Conservation (phyloP, 1,140 invertebrate species). For the Drosophila sproati region DNA sequence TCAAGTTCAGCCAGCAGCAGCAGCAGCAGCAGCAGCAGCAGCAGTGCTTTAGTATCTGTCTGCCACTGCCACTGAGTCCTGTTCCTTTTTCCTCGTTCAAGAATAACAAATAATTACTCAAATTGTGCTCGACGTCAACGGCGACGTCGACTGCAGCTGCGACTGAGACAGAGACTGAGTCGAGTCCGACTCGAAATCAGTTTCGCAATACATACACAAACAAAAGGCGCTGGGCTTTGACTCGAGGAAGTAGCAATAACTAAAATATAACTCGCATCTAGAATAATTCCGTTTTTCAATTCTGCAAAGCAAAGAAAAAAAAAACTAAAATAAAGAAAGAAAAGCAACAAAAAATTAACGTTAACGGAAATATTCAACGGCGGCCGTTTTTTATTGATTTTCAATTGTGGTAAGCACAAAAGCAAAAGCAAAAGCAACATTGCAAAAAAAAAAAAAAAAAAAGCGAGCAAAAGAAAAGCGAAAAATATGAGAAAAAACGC, state of each 20-base stretch:
- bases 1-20: conserved; percentile 36
- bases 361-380: conserved; percentile 21
- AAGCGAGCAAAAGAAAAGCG: conserved; percentile 21
- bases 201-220: conserved; percentile 85
- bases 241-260: conserved; percentile 67
- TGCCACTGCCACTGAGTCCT: conserved; percentile 30
- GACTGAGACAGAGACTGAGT: conserved; percentile 30
- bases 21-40: neutral
- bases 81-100: conserved; percentile 38
- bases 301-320: conserved; percentile 47
- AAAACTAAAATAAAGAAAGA: conserved; percentile 16
- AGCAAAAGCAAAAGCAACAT: conserved; percentile 21
- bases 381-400: conserved; percentile 76
- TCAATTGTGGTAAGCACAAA: conserved; percentile 71
- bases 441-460: conserved; percentile 34
- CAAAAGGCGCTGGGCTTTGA: conserved; percentile 79
- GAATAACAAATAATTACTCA: conserved; percentile 82
- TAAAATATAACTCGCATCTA: conserved; percentile 38
- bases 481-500: conserved; percentile 27
- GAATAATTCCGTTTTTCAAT: neutral
- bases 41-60: conserved; percentile 63
- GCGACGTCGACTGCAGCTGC: conserved; percentile 14
- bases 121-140: conserved; percentile 41
- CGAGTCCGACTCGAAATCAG: conserved; percentile 68
- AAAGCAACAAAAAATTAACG: neutral